Evolutionary conservation across 2,797 vertebrate species (phyloP).

Genomic region (Enteromius unitaeniatus): DNA sequence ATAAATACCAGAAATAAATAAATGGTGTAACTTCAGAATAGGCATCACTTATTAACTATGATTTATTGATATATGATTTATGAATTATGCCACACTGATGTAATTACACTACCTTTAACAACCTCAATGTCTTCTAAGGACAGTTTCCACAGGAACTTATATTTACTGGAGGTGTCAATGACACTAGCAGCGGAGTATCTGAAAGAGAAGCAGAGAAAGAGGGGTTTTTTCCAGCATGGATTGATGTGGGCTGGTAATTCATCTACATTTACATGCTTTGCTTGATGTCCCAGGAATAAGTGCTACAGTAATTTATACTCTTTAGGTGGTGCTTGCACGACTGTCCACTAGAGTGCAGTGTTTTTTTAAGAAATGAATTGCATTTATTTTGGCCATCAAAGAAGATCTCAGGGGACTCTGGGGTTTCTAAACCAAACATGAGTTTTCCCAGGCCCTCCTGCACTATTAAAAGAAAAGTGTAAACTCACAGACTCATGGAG

Average conservation of each 20-base stretch:
- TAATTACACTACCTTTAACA: conserved; percentile 87
- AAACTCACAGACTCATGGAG: conserved; percentile 94
- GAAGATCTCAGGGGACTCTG: conserved; percentile 14
- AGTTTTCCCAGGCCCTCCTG: conserved; percentile 43
- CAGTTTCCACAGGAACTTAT: conserved; percentile 97
- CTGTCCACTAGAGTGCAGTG: conserved; percentile 34
- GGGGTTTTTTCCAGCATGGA: background rate
- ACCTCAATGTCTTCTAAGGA: conserved; percentile 93
- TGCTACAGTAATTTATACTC: background rate
- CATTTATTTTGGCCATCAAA: background rate
- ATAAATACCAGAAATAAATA: background rate
- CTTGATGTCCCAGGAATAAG: background rate
- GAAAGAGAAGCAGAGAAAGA: conserved; percentile 21
- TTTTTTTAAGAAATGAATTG: background rate
- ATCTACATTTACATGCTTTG: background rate
- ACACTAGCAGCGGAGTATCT: conserved; percentile 94
- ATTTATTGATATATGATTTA: too few relatives aligned
- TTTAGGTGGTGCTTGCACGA: background rate
- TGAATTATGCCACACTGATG: background rate
- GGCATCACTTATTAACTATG: too few relatives aligned
- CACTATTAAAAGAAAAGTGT: conserved; percentile 16
- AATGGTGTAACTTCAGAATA: too few relatives aligned
- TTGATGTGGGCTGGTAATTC: background rate
- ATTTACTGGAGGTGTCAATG: conserved; percentile 97
- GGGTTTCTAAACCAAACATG: conserved; percentile 29